These are phyloP conservation scores for Shinisaurus crocodilurus DNA, from an alignment of 2,113 vertebrate species.

Conservation along the genomic window DNA sequence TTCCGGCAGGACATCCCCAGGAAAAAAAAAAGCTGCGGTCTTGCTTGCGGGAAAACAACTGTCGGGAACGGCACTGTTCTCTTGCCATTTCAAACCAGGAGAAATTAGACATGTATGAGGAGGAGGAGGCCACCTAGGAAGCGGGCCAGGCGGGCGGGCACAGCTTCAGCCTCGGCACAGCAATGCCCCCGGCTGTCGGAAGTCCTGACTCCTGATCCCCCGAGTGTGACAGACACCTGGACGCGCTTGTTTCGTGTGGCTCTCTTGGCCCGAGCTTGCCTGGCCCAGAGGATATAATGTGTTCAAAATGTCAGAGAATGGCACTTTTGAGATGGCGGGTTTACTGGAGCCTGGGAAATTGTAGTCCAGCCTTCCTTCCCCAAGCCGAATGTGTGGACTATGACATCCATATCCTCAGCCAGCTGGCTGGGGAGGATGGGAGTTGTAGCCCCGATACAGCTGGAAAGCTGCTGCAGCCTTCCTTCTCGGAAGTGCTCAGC, in stretches of 20 bases:
- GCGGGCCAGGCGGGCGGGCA: neutral
- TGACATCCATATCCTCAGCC: too few relatives aligned
- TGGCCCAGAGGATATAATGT: neutral
- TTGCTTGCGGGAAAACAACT: slow-evolving; percentile 6
- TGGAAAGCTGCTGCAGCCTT: too few relatives aligned
- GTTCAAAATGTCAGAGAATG: neutral
- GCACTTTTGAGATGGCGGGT: neutral
- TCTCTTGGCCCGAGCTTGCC: neutral
- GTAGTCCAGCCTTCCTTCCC: neutral
- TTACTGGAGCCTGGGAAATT: neutral
- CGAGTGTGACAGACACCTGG: neutral
- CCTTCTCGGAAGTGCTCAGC: too few relatives aligned
- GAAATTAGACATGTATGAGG: fast-evolving
- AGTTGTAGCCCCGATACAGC: too few relatives aligned
- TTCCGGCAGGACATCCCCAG: fast-evolving
- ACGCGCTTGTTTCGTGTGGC: neutral
- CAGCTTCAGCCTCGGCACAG: fast-evolving
- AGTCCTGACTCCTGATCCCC: fast-evolving
- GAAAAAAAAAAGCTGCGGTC: neutral
- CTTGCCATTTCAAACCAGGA: neutral
- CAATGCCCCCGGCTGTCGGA: neutral
- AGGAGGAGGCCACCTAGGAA: fast-evolving
- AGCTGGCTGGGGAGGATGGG: too few relatives aligned
- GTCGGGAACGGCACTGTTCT: fast-evolving
- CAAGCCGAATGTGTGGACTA: too few relatives aligned